Base-by-base conservation (phyloP, 1,140 invertebrate species). In the Holotrichia oblita region DNA sequence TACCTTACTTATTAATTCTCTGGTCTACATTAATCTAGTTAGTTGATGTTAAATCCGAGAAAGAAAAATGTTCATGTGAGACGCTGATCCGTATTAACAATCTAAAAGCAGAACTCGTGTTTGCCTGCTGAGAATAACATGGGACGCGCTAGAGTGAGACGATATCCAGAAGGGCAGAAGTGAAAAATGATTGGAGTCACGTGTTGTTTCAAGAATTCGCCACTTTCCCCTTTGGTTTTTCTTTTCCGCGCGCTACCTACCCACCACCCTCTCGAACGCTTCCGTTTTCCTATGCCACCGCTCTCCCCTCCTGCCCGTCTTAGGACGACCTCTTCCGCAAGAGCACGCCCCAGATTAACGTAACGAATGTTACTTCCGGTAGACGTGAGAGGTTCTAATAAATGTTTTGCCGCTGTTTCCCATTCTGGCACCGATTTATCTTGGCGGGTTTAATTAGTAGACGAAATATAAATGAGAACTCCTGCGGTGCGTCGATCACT, bases 361-460 rank as follows among this genome's bases (percentile, higher is more conserved):
- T 69, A 69, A 69, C 61, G 61, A 69, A 69, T 69, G 61, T 69
- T 69, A 22, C 61, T 69, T 69, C 61, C 61, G 61, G 61, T 69
- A 69, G 61, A 69, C 61, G 61, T 69, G 61, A 69, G 61, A 69
- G 61, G 61, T 69, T 69, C 61, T 69, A 69, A 69, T 69, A 69
- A 69, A 69, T 69, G 61, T 69, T 69, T 69, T 69, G 61, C 61
- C 61, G 61, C 61, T 69, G 61, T 69, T 69, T 69, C 61, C 61
- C 61, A 69, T 69, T 69, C 61, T 34, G 61, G 61, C 61, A 69
- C 61, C 61, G 61, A 69, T 69, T 69, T 69, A 69, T 69, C 61
- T 69, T 69, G 61, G 61, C 22, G 61, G 61, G 61, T 69, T 69
- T 69, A 69, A 69, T 69, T 69, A 69, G 61, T 69, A 69, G 61